phyloP scores from a whole-genome alignment of 2,888 invertebrate genomes.

The Onthophagus sagittarius region DNA sequence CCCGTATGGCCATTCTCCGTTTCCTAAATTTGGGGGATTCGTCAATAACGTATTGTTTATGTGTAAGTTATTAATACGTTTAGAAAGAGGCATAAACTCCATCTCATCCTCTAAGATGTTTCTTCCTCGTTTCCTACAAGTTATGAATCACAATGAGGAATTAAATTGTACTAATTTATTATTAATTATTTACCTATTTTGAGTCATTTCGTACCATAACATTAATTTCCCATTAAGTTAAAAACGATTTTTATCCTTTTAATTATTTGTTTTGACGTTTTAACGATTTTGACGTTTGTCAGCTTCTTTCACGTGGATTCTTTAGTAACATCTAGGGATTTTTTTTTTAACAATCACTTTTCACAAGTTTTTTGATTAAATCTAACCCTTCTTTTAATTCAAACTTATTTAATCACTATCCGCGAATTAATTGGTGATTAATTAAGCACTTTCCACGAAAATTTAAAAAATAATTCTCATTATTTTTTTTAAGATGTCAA shows the following conservation, averaged over 20 bases:
- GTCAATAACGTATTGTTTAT: conserved; percentile 58
- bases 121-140: conserved; percentile 68
- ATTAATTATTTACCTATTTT: conserved; percentile 31
- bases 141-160: conserved; percentile 8
- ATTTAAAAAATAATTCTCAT: no score
- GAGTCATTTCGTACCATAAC: conserved; percentile 29
- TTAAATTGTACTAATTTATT: background rate
- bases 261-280: background rate
- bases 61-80: conserved; percentile 86
- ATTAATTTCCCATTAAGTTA: background rate
- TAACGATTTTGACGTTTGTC: background rate
- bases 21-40: conserved; percentile 33
- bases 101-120: conserved; percentile 65
- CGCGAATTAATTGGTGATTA: no score
- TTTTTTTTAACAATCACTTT: no score
- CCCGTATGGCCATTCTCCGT: conserved; percentile 3
- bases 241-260: background rate
- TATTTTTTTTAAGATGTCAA: no score
- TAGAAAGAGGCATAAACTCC: conserved; percentile 84
- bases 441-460: no score
- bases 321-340: background rate
- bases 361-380: no score
- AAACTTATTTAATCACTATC: no score
- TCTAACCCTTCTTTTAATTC: no score
- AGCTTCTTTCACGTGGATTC: conserved; percentile 8